Conservation (phyloP, 2,797 vertebrate genomes). For the Acanthurus leucopareius region DNA sequence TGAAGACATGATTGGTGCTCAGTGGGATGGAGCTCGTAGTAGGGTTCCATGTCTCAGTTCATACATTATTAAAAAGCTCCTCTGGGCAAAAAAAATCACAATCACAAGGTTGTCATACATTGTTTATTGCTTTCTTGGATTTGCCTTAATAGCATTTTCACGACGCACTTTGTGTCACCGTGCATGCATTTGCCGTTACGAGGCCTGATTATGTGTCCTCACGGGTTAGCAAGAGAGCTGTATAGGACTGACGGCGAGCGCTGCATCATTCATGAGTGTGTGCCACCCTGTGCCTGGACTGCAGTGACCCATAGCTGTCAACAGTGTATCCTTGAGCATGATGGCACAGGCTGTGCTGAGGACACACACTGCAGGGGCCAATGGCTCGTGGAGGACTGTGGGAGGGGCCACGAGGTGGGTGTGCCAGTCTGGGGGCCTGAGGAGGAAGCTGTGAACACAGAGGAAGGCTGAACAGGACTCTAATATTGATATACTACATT, state of each 20-base stretch:
- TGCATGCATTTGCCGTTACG: constrained; percentile 30
- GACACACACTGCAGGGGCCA: constrained; percentile 64
- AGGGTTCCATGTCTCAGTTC: not conserved
- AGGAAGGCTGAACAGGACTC: constrained; percentile 13
- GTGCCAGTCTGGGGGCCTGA: constrained; percentile 9
- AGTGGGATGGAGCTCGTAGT: not conserved
- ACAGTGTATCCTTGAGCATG: constrained; percentile 75
- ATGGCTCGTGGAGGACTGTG: constrained; percentile 59
- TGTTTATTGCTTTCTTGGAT: constrained; percentile 35
- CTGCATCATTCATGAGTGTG: constrained; percentile 82
- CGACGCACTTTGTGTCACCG: constrained; percentile 19
- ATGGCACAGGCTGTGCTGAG: constrained; percentile 64
- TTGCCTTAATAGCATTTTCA: constrained; percentile 42
- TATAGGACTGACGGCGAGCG: constrained; percentile 41
- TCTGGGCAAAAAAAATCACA: constrained; percentile 15
- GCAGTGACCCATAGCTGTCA: constrained; percentile 80
- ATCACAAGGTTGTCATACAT: constrained; percentile 9
- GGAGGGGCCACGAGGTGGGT: constrained; percentile 48
- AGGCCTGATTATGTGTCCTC: constrained; percentile 62
- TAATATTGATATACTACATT: constrained; percentile 21
- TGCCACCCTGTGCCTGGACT: constrained; percentile 72
- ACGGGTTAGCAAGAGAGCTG: constrained; percentile 60
- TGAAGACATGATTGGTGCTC: not conserved
- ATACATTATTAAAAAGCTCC: constrained; percentile 31
- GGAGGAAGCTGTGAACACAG: constrained; percentile 27